These are phyloP conservation scores for Pteria penguin DNA, from an alignment of 2,888 invertebrate species.

Conservation along the genomic window DNA sequence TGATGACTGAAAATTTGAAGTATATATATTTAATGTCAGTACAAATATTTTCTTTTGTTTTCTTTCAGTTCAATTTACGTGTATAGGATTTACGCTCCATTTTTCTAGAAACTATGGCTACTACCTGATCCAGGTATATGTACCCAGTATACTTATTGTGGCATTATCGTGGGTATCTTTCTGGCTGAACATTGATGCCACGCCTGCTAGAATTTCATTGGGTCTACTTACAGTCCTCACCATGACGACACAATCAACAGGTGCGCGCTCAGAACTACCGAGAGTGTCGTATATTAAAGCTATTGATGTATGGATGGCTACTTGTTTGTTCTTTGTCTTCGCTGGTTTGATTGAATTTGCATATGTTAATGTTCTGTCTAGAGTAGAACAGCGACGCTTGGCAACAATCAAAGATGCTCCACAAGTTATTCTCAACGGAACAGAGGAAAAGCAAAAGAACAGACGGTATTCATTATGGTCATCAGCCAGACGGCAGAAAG, in stretches of 20 bases:
- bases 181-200: conserved; percentile 92
- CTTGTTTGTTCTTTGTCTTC: conserved; percentile 94
- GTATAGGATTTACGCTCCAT: conserved; percentile 92
- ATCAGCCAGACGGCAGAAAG: conserved; percentile 40
- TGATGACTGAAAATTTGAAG: too few species aligned
- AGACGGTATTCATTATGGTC: neutral
- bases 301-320: conserved; percentile 83
- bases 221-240: conserved; percentile 89
- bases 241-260: conserved; percentile 93
- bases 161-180: conserved; percentile 98
- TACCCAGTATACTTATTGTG: conserved; percentile 93
- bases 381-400: conserved; percentile 32
- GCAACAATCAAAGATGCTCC: conserved; percentile 19
- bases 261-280: conserved; percentile 92
- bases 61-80: conserved; percentile 76
- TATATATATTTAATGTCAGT: too few species aligned
- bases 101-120: conserved; percentile 84
- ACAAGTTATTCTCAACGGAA: neutral
- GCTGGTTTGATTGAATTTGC: conserved; percentile 90
- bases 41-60: conserved; percentile 6
- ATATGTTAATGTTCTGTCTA: conserved; percentile 85
- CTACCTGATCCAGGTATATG: conserved; percentile 94
- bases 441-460: neutral
- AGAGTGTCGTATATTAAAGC: conserved; percentile 96
- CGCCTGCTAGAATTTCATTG: conserved; percentile 92